phyloP scores from a whole-genome alignment of 1,140 invertebrate genomes.

The Apis laboriosa region DNA sequence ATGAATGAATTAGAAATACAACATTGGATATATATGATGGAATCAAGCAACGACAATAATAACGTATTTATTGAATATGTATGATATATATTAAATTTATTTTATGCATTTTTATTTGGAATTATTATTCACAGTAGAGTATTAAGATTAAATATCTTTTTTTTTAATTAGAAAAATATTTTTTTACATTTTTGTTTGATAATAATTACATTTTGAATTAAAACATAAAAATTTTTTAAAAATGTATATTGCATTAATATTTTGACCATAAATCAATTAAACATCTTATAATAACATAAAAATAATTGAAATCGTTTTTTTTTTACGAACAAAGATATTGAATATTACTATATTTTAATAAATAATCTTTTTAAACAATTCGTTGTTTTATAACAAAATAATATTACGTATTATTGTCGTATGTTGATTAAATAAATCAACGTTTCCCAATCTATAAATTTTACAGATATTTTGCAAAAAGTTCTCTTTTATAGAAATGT shows the following conservation, averaged over 20 bases:
- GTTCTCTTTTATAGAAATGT: background rate
- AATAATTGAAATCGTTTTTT: background rate
- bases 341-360: background rate
- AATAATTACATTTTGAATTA: background rate
- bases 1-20: constrained; percentile 17
- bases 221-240: background rate
- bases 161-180: constrained; percentile 44
- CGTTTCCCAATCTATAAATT: constrained; percentile 34
- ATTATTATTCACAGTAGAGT: background rate
- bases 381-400: background rate
- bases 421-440: constrained; percentile 9
- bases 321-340: constrained; percentile 2
- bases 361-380: background rate
- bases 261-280: constrained; percentile 23
- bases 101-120: constrained; percentile 21
- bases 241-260: background rate
- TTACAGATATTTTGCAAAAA: background rate
- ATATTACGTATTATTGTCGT: constrained; percentile 33
- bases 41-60: constrained; percentile 46
- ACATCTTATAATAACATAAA: background rate
- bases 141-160: constrained; percentile 5
- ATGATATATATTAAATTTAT: background rate
- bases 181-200: background rate
- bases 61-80: background rate
- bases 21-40: background rate